Percentiles rank a stretch among this genome's conserved stretches.
These are phyloP conservation scores for Trididemnum nubilum DNA, from an alignment of 23 tunicate genomes.

Conservation along the genomic window DNA sequence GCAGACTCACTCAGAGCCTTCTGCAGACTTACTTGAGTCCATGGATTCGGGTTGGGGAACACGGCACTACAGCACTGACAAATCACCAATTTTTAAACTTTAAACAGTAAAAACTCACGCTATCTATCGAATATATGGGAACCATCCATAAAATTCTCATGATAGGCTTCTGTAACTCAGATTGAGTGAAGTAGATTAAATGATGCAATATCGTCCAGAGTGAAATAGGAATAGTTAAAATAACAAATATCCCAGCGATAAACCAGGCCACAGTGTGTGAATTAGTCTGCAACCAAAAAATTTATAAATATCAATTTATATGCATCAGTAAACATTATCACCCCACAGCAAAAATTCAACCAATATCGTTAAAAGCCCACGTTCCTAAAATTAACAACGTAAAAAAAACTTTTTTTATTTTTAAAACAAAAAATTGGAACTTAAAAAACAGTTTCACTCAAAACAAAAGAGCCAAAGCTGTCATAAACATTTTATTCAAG, in stretches of 20 bases:
- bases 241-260: slow-evolving; percentile 80
- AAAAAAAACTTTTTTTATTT: too few species aligned
- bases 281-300: slow-evolving; percentile 28
- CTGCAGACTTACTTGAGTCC: neutral
- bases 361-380: too few species aligned
- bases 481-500: too few species aligned
- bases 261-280: slow-evolving; percentile 74
- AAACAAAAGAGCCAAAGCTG: too few species aligned
- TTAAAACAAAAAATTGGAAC: too few species aligned
- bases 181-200: slow-evolving; percentile 89
- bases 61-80: neutral
- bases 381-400: too few species aligned
- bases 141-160: slow-evolving; percentile 90
- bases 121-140: slow-evolving; percentile 90
- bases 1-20: neutral
- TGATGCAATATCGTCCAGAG: slow-evolving; percentile 92
- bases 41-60: neutral
- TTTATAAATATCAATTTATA: neutral
- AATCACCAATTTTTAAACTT: too few species aligned
- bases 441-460: too few species aligned
- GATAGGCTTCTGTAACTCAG: slow-evolving; percentile 94
- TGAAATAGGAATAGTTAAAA: slow-evolving; percentile 86
- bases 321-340: too few species aligned
- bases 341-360: too few species aligned
- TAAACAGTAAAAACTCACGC: slow-evolving; percentile 64